Evolutionary conservation across 2,888 invertebrate genomes (phyloP), one percentile per base, ranked within the genome.

Genomic region (Oegoconia quadripuncta): DNA sequence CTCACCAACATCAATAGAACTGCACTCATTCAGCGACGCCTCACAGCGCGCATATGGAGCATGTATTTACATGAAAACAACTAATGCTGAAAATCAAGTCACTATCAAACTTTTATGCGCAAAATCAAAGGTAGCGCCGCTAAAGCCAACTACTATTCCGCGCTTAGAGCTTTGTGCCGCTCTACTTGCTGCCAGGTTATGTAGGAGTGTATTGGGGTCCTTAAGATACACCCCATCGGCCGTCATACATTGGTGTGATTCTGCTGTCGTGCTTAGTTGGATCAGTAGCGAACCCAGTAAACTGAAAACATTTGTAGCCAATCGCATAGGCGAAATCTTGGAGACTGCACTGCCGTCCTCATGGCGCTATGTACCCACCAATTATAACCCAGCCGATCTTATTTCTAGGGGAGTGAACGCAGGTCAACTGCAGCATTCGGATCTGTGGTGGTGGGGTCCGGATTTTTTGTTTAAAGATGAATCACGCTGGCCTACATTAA

Each of bases 1-100:
- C 6, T 37, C 32, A 1, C 43, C 49, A 4, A 39, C 18, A 17
- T 4, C 0, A 2, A 43, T 55, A 3, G 57, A 63, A 39, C 13
- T 67, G 6, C 59, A 62, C n/a, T n/a, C n/a, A 29, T 64, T 64
- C 27, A 47, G 52, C 14, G 63, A 63, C 23, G 55, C 63, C 0
- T 59, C 59, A 0, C 39, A 45, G 11, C 1, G 2, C 1, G 59
- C 60, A 0, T 59, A 53, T 15, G 62, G 59, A 0, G 52, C 59
- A 3, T 62, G 60, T 27, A 20, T 64, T 15, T 65, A 62, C 34
- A 20, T 58, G 3, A 35, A 23, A 13, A 46, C 59, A 0, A 30
- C 52, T 7, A 35, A 35, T 13, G 0, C 2, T 1, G 33, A 39
- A 9, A 37, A 35, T 27, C 20, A 41, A 4, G 31, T 41, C 5